Base-by-base conservation (phyloP, 2,888 invertebrate species). In the Frankliniella fusca region DNA sequence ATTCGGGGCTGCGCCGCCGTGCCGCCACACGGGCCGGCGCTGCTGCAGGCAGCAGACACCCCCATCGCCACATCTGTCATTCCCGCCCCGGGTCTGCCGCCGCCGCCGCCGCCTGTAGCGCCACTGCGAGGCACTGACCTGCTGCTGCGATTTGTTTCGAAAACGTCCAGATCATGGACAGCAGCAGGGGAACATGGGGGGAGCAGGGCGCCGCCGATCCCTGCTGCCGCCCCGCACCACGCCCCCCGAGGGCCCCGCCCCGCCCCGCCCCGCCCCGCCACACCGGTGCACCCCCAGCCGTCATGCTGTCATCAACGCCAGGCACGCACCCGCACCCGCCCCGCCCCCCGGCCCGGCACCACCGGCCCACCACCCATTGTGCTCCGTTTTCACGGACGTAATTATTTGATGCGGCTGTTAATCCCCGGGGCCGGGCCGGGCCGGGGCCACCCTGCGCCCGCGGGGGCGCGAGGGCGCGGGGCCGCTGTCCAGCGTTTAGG, bases 391-490 rank as follows among this genome's bases (percentile, higher is more conserved):
- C 70, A 76, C 70, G 70, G 70, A 23, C 23, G 70, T 76, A 76
- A 76, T 76, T 76, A 76, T 76, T 76, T 11, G 70, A 76, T 76
- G 23, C 70, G 70, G 70, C 27, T 76, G 70, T 76, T 76, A 76
- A 76, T 76, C 70, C 27, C 23, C 23, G 38, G 38, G 61, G 61
- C 20, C 61, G 15, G n/a, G n/a, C n/a, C n/a, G n/a, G n/a, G 18
- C 61, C 61, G 15, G 20, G 61, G 15, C n/a, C 20, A 7, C 61
- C 18, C 61, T 15, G 50, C 11, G 18, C 18, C 61, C 15, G 20
- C 61, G 61, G 54, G 54, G 54, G 54, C 50, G 54, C n/a, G 61
- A n/a, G 38, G 38, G 38, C 38, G 38, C 38, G 38, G 38, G 38
- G 38, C 38, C 38, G 38, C 38, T 38, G 38, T 38, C 38, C 38